Conservation (phyloP, 2,888 invertebrate genomes). For the Dorcus parallelipipedus region DNA sequence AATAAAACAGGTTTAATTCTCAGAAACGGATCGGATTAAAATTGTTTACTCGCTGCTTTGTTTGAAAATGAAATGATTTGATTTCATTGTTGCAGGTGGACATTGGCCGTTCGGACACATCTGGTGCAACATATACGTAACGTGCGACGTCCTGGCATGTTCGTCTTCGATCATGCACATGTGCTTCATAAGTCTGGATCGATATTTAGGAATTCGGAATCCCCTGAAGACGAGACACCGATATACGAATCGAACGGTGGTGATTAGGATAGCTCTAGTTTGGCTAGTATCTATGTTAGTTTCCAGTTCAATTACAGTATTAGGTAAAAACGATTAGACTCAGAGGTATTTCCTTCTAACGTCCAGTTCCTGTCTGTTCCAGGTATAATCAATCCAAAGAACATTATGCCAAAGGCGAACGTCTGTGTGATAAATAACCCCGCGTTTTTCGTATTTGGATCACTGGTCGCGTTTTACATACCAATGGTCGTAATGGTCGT, state of each 20-base stretch:
- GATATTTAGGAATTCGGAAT: conserved; percentile 85
- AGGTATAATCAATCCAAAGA: conserved; percentile 73
- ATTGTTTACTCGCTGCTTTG: too few species aligned
- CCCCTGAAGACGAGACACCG: conserved; percentile 83
- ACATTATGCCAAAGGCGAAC: conserved; percentile 76
- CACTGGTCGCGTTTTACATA: conserved; percentile 90
- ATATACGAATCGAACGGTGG: conserved; percentile 77
- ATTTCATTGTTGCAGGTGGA: conserved; percentile 57
- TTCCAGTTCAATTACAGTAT: conserved; percentile 78
- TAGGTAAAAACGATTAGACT: conserved; percentile 58
- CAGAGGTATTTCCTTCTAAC: too few species aligned
- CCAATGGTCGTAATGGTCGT: conserved; percentile 94
- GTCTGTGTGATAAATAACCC: conserved; percentile 81
- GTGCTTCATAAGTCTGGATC: conserved; percentile 86
- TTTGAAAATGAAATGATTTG: too few species aligned
- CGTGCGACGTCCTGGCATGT: conserved; percentile 94
- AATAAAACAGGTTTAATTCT: too few species aligned
- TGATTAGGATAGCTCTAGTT: conserved; percentile 85
- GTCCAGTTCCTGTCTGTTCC: conserved; percentile 25
- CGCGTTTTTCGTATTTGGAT: conserved; percentile 86
- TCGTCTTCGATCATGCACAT: conserved; percentile 95
- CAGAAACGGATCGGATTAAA: too few species aligned
- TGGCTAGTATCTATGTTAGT: conserved; percentile 90
- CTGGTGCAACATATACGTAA: conserved; percentile 93
- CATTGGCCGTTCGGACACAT: conserved; percentile 89